Percentiles rank a stretch among this genome's conserved stretches.
Evolutionary conservation across 2,888 invertebrate genomes (phyloP).

Genomic region (Anticlea derivata): DNA sequence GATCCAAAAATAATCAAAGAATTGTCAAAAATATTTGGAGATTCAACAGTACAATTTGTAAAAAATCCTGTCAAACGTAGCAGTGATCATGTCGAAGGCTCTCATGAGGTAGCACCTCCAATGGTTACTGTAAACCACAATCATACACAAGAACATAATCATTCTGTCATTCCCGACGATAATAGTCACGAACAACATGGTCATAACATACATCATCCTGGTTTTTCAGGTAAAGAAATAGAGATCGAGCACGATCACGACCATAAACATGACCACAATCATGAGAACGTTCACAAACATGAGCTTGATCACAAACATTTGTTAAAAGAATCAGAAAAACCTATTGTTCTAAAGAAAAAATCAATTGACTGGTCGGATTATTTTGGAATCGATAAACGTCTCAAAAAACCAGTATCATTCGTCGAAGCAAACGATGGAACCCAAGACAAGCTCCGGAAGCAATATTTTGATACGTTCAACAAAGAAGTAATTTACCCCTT

Average conservation of each 20-base stretch:
- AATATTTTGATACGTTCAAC: conserved; percentile 73
- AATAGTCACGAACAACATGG: conserved; percentile 66
- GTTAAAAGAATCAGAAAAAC: conserved; percentile 61
- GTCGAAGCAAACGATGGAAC: conserved; percentile 55
- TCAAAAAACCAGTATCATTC: conserved; percentile 60
- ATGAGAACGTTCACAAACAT: conserved; percentile 47
- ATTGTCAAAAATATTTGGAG: conserved; percentile 86
- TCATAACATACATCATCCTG: conserved; percentile 61
- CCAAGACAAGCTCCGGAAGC: conserved; percentile 72
- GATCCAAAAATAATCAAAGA: conserved; percentile 89
- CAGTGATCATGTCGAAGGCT: conserved; percentile 60
- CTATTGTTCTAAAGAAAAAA: conserved; percentile 88
- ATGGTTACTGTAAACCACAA: conserved; percentile 58
- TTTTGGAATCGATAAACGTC: conserved; percentile 91
- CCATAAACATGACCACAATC: conserved; percentile 37
- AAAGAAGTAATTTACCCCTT: conserved; percentile 72
- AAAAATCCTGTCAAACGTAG: conserved; percentile 83
- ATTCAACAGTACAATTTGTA: conserved; percentile 62
- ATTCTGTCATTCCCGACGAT: conserved; percentile 50
- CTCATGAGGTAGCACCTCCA: conserved; percentile 71
- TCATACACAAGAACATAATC: conserved; percentile 53
- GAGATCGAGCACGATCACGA: conserved; percentile 34
- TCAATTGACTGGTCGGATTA: conserved; percentile 94
- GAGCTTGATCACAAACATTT: conserved; percentile 37
- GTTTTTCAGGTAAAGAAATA: conserved; percentile 51